Evolutionary conservation across 2,888 invertebrate genomes (phyloP).

Genomic region (Yponomeuta malinellus): DNA sequence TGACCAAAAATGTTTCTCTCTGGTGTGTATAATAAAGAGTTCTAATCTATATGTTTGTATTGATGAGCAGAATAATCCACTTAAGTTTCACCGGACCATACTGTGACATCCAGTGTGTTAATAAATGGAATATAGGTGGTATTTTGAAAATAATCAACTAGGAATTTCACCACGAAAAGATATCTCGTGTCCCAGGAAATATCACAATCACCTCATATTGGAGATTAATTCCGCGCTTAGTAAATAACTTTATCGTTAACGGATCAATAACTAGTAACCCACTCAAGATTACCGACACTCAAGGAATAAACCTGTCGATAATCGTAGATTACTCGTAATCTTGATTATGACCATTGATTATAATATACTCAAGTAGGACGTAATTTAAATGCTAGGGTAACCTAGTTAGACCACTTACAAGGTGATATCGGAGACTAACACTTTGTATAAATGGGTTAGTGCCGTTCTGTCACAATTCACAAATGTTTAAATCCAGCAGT

Average conservation of each 20-base stretch:
- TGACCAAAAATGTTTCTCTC: too few species aligned
- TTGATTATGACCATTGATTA: conserved; percentile 61
- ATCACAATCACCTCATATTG: conserved; percentile 4
- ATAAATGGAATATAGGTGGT: too few species aligned
- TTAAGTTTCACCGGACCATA: too few species aligned
- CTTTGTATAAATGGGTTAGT: neutral
- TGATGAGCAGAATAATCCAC: too few species aligned
- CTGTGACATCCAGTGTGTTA: too few species aligned
- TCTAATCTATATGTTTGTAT: too few species aligned
- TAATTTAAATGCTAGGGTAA: conserved; percentile 61
- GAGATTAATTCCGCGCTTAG: neutral
- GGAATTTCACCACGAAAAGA: neutral
- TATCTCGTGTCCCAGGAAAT: neutral
- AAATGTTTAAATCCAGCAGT: too few species aligned
- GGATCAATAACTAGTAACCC: conserved; percentile 13
- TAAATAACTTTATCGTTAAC: conserved; percentile 8
- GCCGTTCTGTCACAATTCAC: conserved; percentile 23
- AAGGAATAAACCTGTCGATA: conserved; percentile 40
- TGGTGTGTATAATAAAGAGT: too few species aligned
- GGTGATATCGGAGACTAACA: conserved; percentile 6
- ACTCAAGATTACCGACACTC: conserved; percentile 13
- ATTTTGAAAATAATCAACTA: too few species aligned
- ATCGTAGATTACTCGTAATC: conserved; percentile 54
- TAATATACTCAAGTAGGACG: conserved; percentile 50
- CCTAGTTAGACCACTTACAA: conserved; percentile 60